phyloP scores from a whole-genome alignment of 2,888 invertebrate species.

The Rhagophthalmus giganteus region DNA sequence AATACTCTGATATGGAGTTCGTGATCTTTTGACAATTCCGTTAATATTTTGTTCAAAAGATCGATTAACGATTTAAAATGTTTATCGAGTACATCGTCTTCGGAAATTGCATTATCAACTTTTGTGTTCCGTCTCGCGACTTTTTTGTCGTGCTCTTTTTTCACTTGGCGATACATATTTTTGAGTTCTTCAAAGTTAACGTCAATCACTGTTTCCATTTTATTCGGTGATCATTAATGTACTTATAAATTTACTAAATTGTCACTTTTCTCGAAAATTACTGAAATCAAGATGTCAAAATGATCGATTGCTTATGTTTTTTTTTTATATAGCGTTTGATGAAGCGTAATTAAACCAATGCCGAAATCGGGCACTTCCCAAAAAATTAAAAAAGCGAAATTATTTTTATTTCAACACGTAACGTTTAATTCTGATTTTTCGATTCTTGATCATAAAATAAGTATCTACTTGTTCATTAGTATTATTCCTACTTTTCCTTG shows the following conservation, averaged over 20 bases:
- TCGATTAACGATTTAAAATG: slow-evolving; percentile 29
- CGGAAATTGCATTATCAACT: no score
- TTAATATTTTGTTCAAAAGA: slow-evolving; percentile 32
- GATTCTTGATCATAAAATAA: neutral
- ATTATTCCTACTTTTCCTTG: no score
- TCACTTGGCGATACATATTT: neutral
- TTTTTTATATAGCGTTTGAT: no score
- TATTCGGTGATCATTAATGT: neutral
- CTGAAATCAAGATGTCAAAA: neutral
- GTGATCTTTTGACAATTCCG: slow-evolving; percentile 17
- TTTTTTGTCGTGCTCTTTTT: neutral
- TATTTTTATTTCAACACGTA: no score
- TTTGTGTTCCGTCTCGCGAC: neutral
- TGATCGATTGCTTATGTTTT: no score
- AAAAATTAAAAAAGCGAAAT: no score
- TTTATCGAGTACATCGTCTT: slow-evolving; percentile 1
- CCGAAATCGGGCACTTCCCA: no score
- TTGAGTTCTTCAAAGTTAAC: neutral
- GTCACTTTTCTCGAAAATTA: neutral
- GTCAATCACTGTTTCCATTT: neutral
- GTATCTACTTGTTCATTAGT: no score
- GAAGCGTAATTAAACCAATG: no score
- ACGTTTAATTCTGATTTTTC: no score
- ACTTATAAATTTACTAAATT: neutral
- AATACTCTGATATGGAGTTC: slow-evolving; percentile 41